A percentile compares a stretch with the other conserved stretches of the same genome.
Conservation (phyloP, 2,113 vertebrate genomes). For the Blennius ocellaris region DNA sequence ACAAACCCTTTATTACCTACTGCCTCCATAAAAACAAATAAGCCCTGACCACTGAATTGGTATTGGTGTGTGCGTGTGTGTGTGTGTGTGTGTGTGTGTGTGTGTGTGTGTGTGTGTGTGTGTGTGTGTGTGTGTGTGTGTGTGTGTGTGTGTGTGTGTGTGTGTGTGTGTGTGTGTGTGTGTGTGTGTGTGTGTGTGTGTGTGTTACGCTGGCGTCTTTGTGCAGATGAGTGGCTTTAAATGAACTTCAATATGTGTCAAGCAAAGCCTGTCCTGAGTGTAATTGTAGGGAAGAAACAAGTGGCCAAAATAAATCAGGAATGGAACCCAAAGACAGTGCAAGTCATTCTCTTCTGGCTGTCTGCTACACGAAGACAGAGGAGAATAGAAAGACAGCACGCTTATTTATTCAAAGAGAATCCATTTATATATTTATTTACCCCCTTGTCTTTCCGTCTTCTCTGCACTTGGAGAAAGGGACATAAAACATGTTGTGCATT, state of each 20-base stretch:
- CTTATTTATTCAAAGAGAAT: constrained; percentile 50
- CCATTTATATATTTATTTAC: constrained; percentile 51
- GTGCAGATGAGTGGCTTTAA: constrained; percentile 1
- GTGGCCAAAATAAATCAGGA: constrained; percentile 42
- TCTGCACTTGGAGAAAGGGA: constrained; percentile 32
- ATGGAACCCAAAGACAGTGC: constrained; percentile 43
- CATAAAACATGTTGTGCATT: constrained; percentile 51
- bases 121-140: background rate
- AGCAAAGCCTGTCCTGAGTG: constrained; percentile 20
- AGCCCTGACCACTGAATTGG: constrained; percentile 35
- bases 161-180: background rate
- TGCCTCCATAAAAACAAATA: constrained; percentile 67
- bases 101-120: background rate
- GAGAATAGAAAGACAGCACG: constrained; percentile 43
- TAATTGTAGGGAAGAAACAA: constrained; percentile 21
- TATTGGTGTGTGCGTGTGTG: background rate
- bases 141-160: background rate
- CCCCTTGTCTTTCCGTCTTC: constrained; percentile 35
- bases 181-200: background rate
- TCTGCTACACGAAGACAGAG: constrained; percentile 27
- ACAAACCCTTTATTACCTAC: constrained; percentile 57
- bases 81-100: background rate
- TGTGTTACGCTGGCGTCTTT: background rate
- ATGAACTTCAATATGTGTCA: background rate
- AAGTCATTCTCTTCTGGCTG: constrained; percentile 37